phyloP scores from a whole-genome alignment of 2,113 vertebrate genomes.

The Toxotes chatareus region DNA sequence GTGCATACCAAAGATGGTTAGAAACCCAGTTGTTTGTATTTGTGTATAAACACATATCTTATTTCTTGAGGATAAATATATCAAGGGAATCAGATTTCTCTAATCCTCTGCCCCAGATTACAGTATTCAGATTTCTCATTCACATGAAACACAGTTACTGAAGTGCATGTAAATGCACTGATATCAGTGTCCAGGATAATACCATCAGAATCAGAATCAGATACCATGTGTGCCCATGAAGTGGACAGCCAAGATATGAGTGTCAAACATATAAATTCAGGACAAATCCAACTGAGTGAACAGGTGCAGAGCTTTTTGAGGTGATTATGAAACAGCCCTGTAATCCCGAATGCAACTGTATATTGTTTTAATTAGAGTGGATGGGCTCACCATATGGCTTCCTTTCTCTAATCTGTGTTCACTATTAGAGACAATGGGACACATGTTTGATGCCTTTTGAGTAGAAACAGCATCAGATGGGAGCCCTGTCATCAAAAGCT shows the following conservation, averaged over 20 bases:
- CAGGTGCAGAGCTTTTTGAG: slow-evolving; percentile 46
- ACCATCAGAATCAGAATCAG: too few relatives aligned
- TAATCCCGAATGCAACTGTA: slow-evolving; percentile 26
- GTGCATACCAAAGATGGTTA: too few relatives aligned
- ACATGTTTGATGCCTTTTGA: slow-evolving; percentile 5
- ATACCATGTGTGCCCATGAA: not conserved
- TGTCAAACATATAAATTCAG: not conserved
- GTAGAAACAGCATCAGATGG: not conserved
- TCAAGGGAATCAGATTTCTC: too few relatives aligned
- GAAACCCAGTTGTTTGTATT: too few relatives aligned
- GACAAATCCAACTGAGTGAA: slow-evolving; percentile 32
- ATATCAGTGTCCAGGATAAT: too few relatives aligned
- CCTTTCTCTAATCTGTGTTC: slow-evolving; percentile 22
- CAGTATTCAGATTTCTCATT: too few relatives aligned
- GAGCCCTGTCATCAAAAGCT: not conserved
- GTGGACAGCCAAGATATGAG: not conserved
- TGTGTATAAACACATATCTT: too few relatives aligned
- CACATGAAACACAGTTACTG: too few relatives aligned
- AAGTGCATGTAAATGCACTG: too few relatives aligned
- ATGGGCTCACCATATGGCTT: slow-evolving; percentile 33
- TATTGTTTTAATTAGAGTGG: slow-evolving; percentile 39
- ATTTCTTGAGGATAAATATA: too few relatives aligned
- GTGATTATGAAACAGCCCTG: slow-evolving; percentile 21
- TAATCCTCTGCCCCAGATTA: too few relatives aligned
- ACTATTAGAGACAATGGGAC: slow-evolving; percentile 27